Percentiles rank a stretch among this genome's conserved stretches.
These are phyloP conservation scores for Zaprionus lachaisei DNA, from an alignment of 1,140 invertebrate genomes.

Conservation along the genomic window DNA sequence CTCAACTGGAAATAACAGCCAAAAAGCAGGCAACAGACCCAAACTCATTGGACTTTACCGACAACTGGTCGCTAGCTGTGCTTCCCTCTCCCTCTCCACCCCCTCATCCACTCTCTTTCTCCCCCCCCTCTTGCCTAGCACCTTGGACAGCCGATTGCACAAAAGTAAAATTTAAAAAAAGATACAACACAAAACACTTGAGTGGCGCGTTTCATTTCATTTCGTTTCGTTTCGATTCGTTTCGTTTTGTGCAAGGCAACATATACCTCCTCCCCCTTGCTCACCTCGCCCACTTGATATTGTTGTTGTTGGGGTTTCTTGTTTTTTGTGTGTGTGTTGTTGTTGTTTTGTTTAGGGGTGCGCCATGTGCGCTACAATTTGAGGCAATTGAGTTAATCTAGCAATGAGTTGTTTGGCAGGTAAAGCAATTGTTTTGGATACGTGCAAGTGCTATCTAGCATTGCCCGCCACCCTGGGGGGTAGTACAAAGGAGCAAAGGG, in stretches of 20 bases:
- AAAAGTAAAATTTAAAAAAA: slow-evolving; percentile 80
- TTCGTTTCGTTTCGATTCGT: slow-evolving; percentile 37
- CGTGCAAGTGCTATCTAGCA: slow-evolving; percentile 55
- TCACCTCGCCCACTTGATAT: not conserved
- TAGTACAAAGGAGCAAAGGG: not conserved
- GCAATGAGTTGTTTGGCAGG: slow-evolving; percentile 75
- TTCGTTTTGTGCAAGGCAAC: slow-evolving; percentile 19
- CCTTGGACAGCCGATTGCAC: slow-evolving; percentile 36
- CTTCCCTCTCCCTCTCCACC: not conserved
- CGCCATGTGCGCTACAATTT: slow-evolving; percentile 69
- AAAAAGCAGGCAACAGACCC: slow-evolving; percentile 41
- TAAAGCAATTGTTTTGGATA: slow-evolving; percentile 69
- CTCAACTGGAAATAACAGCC: slow-evolving; percentile 50
- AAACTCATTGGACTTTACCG: slow-evolving; percentile 40
- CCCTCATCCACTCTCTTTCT: not conserved
- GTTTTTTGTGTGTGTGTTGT: slow-evolving; percentile 18
- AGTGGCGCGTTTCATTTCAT: slow-evolving; percentile 48
- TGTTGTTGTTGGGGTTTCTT: slow-evolving; percentile 21
- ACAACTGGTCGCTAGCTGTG: slow-evolving; percentile 23
- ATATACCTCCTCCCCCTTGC: not conserved
- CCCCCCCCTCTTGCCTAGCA: not conserved
- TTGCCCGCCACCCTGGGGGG: slow-evolving; percentile 9
- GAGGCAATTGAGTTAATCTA: slow-evolving; percentile 77
- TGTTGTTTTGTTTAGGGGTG: slow-evolving; percentile 13
- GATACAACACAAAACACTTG: slow-evolving; percentile 71